phyloP scores from a whole-genome alignment of 2,113 vertebrate genomes.

The Proterorhinus semilunaris region DNA sequence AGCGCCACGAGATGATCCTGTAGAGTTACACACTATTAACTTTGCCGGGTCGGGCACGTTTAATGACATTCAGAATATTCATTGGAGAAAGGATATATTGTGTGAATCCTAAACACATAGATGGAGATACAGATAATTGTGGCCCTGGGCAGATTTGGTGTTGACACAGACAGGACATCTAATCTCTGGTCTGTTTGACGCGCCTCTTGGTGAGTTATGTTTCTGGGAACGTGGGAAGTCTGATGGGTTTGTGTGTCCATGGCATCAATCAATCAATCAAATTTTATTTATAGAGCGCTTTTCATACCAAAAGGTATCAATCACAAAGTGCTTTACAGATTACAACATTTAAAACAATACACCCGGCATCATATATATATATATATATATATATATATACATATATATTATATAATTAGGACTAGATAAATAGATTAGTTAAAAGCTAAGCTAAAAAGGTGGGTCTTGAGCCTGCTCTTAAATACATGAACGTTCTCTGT shows the following conservation, averaged over 20 bases:
- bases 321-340: too few species aligned
- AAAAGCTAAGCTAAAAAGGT: too few species aligned
- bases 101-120: not conserved
- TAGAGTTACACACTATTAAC: conserved; percentile 26
- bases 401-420: too few species aligned
- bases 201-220: conserved; percentile 2
- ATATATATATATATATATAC: too few species aligned
- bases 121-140: conserved; percentile 3
- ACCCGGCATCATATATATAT: too few species aligned
- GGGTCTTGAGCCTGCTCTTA: too few species aligned
- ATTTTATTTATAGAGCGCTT: too few species aligned
- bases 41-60: conserved; percentile 11
- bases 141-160: not conserved
- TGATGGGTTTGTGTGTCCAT: not conserved
- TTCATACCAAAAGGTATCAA: too few species aligned
- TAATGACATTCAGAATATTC: conserved; percentile 6
- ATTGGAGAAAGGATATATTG: conserved; percentile 13
- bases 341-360: too few species aligned
- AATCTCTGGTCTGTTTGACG: conserved; percentile 1
- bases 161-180: conserved; percentile 6
- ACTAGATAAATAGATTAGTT: too few species aligned
- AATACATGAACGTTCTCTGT: too few species aligned
- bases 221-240: not conserved
- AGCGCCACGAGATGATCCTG: conserved; percentile 47
- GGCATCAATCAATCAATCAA: not conserved